Base-by-base conservation (phyloP, 2,888 invertebrate species). In the Aradus depressus region DNA sequence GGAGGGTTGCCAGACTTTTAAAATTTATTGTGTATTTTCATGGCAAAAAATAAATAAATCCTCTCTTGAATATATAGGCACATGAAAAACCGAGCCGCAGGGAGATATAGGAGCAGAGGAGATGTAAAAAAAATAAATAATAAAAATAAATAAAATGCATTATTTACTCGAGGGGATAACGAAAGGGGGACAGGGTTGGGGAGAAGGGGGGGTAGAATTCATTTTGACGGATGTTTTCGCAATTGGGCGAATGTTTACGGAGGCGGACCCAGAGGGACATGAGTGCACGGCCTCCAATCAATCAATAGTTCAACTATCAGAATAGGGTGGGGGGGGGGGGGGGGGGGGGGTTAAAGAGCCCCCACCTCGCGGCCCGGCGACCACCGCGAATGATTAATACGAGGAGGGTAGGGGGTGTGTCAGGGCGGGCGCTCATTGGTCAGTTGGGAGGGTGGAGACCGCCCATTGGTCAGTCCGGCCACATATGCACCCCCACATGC, bases 271-370 rank as follows among this genome's bases (percentile, higher is more conserved):
- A 16, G 45, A 5, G 16, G 14, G 5, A 35, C 14, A 38, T 12
- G 19, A 44, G n/a, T 23, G 44, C 26, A 25, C 18, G 23, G 28
- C 44, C 35, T 52, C 52, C 57, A 53, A 57, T 57, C 57, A 57
- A 57, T 57, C 57, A 57, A 57, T 57, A 57, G 57, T 55, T 53
- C 51, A 57, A 57, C 57, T 57, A 57, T 57, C 44, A 41, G 26
- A n/a, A n/a, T n/a, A 31, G 35, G 32, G 23, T 51, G 35, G 42
- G 28, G 38, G 44, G 44, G 26, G 42, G 57, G 48, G 48, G 47
- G 47, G 52, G 50, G 48, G 42, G 44, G 41, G 32, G 48, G 39
- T 44, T 50, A 51, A 44, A 44, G 50, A 34, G 50, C 45, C 48
- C 51, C 35, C 48, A 21, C n/a, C n/a, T n/a, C n/a, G n/a, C n/a